These are phyloP conservation scores for Aleiodes alternator DNA, from an alignment of 2,888 invertebrate genomes.

Conservation along the genomic window DNA sequence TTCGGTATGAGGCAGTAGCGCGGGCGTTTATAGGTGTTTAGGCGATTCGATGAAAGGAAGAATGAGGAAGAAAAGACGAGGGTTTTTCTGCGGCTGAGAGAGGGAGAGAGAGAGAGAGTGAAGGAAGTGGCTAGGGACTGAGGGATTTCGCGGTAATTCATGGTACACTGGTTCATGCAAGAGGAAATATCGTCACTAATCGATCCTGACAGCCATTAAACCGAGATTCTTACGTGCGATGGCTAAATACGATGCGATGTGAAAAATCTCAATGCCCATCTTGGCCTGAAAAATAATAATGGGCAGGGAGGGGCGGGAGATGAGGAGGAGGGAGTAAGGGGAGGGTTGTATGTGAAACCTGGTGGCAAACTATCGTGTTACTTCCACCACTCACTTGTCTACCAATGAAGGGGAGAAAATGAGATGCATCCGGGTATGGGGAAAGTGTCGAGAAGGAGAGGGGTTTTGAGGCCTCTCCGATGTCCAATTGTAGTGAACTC, in stretches of 20 bases:
- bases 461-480: constrained; percentile 56
- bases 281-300: constrained; percentile 7
- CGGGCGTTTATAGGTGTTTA: constrained; percentile 20
- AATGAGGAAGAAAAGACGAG: constrained; percentile 12
- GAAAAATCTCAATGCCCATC: constrained; percentile 34
- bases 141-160: constrained; percentile 2
- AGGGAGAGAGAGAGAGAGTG: neutral
- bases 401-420: constrained; percentile 49
- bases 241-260: constrained; percentile 22
- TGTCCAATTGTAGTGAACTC: constrained; percentile 61
- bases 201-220: constrained; percentile 74
- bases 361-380: constrained; percentile 39
- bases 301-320: neutral
- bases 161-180: constrained; percentile 58
- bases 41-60: constrained; percentile 19
- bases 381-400: constrained; percentile 11
- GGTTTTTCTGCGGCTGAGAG: neutral
- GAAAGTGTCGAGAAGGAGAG: constrained; percentile 38
- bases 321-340: neutral
- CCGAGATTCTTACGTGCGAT: constrained; percentile 58
- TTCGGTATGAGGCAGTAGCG: constrained; percentile 9
- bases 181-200: constrained; percentile 73
- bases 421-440: constrained; percentile 40
- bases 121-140: too few relatives aligned
- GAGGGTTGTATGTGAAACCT: constrained; percentile 28